phyloP scores from a whole-genome alignment of 2,113 vertebrate species.

The Madoqua kirkii region DNA sequence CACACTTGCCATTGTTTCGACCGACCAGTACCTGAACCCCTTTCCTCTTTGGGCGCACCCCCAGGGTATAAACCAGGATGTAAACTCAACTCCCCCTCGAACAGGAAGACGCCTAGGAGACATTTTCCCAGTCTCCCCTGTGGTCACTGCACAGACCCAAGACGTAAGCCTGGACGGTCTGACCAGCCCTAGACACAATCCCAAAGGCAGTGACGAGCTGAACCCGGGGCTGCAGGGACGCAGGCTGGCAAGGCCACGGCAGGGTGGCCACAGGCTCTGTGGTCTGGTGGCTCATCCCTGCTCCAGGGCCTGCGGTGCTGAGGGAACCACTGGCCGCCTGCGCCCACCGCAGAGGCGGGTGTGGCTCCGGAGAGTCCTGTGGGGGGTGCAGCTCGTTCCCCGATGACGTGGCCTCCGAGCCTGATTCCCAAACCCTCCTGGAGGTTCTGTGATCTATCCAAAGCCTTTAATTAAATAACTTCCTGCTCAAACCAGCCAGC shows the following conservation, averaged over 20 bases:
- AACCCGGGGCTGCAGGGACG: not conserved
- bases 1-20: not conserved
- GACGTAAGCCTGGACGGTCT: not conserved
- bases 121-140: not conserved
- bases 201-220: not conserved
- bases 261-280: not conserved
- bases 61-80: not conserved
- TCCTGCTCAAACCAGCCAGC: not conserved
- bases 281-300: not conserved
- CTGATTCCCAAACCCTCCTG: not conserved
- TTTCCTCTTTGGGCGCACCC: not conserved
- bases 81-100: not conserved
- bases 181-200: not conserved
- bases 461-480: not conserved
- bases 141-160: not conserved
- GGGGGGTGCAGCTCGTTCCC: not conserved
- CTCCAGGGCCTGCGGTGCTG: not conserved
- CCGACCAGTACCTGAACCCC: not conserved
- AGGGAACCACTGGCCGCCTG: rapidly evolving
- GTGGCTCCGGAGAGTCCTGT: no score
- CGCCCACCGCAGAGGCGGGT: not conserved
- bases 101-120: not conserved
- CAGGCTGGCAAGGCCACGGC: not conserved
- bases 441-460: not conserved
- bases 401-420: not conserved